phyloP scores from a whole-genome alignment of 2,888 invertebrate species.

The Bombylius discolor region DNA sequence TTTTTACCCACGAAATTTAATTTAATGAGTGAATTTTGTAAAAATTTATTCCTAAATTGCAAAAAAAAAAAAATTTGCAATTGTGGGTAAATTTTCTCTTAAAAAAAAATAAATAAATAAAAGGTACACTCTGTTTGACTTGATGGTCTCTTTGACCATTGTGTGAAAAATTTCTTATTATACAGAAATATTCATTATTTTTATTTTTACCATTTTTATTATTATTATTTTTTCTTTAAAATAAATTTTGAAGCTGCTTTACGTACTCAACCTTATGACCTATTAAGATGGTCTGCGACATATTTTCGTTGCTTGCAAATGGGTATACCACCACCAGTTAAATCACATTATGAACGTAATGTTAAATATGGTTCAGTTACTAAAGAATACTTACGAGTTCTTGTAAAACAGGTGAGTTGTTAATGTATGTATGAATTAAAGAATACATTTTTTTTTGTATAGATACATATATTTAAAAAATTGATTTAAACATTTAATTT shows the following conservation, averaged over 20 bases:
- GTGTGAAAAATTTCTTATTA: too few relatives aligned
- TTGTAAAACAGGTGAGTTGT: constrained; percentile 55
- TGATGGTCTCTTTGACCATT: too few relatives aligned
- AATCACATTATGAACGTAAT: constrained; percentile 61
- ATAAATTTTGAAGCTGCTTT: constrained; percentile 52
- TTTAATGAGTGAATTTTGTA: too few relatives aligned
- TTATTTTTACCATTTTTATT: constrained; percentile 1
- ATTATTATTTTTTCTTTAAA: background rate
- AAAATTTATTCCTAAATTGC: too few relatives aligned
- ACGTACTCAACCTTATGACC: constrained; percentile 75
- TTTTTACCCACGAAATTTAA: too few relatives aligned
- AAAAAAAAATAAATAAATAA: background rate
- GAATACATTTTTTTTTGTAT: too few relatives aligned
- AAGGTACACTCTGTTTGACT: background rate
- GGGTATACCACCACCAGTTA: constrained; percentile 67
- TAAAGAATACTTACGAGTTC: constrained; percentile 62
- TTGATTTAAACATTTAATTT: too few relatives aligned
- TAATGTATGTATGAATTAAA: background rate
- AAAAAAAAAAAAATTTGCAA: too few relatives aligned
- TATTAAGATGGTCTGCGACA: constrained; percentile 71
- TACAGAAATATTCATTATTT: background rate
- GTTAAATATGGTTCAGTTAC: constrained; percentile 65
- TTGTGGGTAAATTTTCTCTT: background rate
- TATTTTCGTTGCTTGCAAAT: constrained; percentile 69
- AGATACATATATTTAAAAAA: too few relatives aligned